Evolutionary conservation across 2,888 invertebrate genomes (phyloP), one percentile per base, ranked within the genome.

Genomic region (Xanthia togata): DNA sequence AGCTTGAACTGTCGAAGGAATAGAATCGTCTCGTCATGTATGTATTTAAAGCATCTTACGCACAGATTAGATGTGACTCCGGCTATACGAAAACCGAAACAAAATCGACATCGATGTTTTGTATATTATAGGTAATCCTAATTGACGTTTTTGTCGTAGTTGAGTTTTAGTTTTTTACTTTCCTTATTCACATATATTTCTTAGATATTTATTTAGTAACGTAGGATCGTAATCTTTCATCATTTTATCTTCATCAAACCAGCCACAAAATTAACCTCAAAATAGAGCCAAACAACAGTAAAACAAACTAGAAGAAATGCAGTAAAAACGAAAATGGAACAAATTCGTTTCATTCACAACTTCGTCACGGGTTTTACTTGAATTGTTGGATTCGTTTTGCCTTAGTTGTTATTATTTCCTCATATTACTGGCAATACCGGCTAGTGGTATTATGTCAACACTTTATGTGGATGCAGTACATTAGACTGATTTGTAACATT

Each of bases 381-480:
- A 67, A 8, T 38, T 41, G 35, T 41, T 41, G 47, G 31, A 67
- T 76, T 82, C 82, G 59, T 64, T 78, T 78, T 81, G 63, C 76
- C 41, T 31, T 38, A 68, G 1, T n/a, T 57, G 14, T 70, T 59
- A 68, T 31, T 44, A 62, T 74, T 84, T 73, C 57, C 9, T 73
- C 38, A 57, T 35, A 12, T 59, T 31, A 50, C 47, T 69, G 65
- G 65, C 47, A 68, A 55, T 50, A 72, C 55, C 26, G 38, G 12
- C 14, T 17, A 59, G 47, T 75, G 55, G 47, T 26, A 47, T 23
- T 60, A 47, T 70, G 67, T 63, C 60, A 71, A 47, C 59, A 79
- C 47, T 67, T 8, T 44, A 60, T 68, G 70, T 83, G 12, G 83
- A 55, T 73, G 64, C 81, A 80, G 47, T 68, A 80, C 70, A 68